These are phyloP conservation scores for Neodon shergylaensis DNA, from an alignment of 2,113 vertebrate species.

Conservation along the genomic window DNA sequence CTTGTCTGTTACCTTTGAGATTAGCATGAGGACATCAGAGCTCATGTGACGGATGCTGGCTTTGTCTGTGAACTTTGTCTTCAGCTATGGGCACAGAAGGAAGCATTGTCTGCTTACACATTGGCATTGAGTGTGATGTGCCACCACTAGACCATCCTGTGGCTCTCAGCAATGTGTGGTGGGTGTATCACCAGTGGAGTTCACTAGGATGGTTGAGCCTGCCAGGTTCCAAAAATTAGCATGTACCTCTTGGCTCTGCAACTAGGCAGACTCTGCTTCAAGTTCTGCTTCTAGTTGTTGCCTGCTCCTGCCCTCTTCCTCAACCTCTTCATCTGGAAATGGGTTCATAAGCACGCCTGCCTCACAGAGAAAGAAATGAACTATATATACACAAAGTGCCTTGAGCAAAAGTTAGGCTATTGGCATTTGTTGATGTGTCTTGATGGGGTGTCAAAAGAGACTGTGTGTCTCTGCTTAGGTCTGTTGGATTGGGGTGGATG, in stretches of 20 bases:
- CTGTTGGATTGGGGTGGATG: fast-evolving
- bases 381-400: fast-evolving
- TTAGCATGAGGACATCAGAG: background rate
- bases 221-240: background rate
- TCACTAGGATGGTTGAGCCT: too few species aligned
- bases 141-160: background rate
- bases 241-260: fast-evolving
- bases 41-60: fast-evolving
- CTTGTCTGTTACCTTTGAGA: background rate
- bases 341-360: background rate
- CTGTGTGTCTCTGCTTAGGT: background rate
- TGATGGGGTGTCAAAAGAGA: background rate
- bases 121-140: background rate
- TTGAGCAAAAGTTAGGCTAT: too few species aligned
- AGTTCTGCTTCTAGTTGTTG: background rate
- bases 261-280: background rate
- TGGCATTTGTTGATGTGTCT: background rate
- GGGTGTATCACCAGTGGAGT: background rate
- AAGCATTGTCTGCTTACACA: fast-evolving
- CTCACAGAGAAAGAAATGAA: background rate
- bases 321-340: background rate
- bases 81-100: fast-evolving
- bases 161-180: background rate
- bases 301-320: too few species aligned
- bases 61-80: too few species aligned